Evolutionary conservation across 2,113 vertebrate genomes (phyloP), one percentile per base, ranked within the genome.

Genomic region (Erpornis zantholeuca): DNA sequence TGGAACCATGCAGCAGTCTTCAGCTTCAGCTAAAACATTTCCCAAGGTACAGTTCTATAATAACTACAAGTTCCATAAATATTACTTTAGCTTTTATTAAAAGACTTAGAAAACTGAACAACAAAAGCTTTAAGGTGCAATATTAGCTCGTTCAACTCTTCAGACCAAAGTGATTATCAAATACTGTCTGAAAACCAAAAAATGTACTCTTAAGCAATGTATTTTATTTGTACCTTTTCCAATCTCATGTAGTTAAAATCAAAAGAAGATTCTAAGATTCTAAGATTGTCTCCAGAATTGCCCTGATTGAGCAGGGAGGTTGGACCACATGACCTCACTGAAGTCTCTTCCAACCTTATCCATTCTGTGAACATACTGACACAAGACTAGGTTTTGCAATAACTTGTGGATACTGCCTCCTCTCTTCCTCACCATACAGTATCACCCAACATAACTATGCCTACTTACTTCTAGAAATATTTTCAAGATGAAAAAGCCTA

Each of bases 91-190:
- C 23, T 82, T 80, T 63, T 76, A 82, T 29, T 84, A 14, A 82
- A 84, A 79, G 19, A 9, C 38, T 73, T 71, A 75, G 35, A 27
- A 87, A 84, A 79, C 4, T n/a, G 31, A 79, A 75, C 7, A 64
- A 38, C 10, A 60, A 54, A 84, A 84, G 20, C 8, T 70, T 36
- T 63, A 71, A 40, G 10, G 15, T 42, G 13, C 20, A 73, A 6
- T 20, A 56, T n/a, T n/a, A 27, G 11, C 11, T 54, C 44, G n/a
- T 45, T 91, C 28, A 69, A 22, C 23, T 77, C 36, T 56, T 72
- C 0, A 0, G 15, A 64, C 9, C 15, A 66, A 35, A 81, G 33
- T 24, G 5, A 84, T 13, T 60, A 68, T 7, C 3, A 4, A 79
- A 65, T 7, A 45, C 15, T 27, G 16, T 9, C 19, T 47, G 36